These are phyloP conservation scores for Schizopygopsis malacanthus DNA, from an alignment of 2,797 vertebrate species.

Conservation along the genomic window DNA sequence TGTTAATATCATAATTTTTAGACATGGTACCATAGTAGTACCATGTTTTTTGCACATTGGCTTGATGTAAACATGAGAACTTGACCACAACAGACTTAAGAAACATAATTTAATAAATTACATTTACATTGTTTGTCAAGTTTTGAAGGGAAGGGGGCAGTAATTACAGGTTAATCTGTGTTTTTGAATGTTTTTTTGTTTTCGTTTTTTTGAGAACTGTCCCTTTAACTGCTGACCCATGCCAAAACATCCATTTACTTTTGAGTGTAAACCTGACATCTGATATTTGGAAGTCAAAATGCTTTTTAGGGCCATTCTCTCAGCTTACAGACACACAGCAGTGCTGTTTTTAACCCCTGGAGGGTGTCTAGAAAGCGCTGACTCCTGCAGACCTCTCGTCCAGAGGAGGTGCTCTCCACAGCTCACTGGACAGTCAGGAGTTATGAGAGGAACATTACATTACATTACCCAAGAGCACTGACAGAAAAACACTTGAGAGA, in stretches of 20 bases:
- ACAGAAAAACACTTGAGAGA: no score
- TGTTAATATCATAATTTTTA: no score
- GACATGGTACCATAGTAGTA: no score
- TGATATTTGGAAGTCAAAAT: not conserved
- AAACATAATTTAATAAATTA: no score
- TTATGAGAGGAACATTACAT: not conserved
- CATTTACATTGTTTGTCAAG: no score
- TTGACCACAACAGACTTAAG: no score
- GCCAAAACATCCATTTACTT: not conserved
- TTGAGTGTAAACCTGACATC: not conserved
- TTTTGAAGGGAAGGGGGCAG: no score
- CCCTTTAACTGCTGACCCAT: not conserved
- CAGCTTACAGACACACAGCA: not conserved
- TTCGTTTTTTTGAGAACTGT: not conserved
- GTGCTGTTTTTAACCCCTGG: conserved; percentile 7
- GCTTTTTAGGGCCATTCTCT: conserved; percentile 1
- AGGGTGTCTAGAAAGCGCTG: not conserved
- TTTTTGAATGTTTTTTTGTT: no score
- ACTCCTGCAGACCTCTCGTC: conserved; percentile 20
- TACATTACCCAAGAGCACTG: not conserved
- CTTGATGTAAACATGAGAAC: no score
- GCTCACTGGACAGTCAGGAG: conserved; percentile 16
- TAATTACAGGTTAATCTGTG: no score
- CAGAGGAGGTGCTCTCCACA: conserved; percentile 14
- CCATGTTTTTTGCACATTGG: no score